phyloP scores from a whole-genome alignment of 2,888 invertebrate genomes.

The Melanargia galathea region DNA sequence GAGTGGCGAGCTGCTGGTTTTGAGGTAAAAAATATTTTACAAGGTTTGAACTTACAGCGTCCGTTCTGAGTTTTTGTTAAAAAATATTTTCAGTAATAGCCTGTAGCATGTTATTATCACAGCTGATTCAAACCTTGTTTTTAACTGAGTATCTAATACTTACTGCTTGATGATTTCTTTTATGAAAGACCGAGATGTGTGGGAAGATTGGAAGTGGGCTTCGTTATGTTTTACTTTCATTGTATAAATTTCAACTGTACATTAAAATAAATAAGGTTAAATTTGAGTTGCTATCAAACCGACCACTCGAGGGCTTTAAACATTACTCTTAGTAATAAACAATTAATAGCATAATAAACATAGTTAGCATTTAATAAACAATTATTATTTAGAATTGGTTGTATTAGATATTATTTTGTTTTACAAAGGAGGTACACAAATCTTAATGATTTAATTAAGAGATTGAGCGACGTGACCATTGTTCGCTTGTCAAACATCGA shows the following conservation, averaged over 20 bases:
- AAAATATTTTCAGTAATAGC: not conserved
- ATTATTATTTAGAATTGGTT: no score
- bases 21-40: constrained; percentile 14
- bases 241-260: no score
- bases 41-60: constrained; percentile 1
- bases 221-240: no score
- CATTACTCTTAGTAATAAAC: no score
- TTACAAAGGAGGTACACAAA: constrained; percentile 31
- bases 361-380: no score
- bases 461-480: constrained; percentile 37
- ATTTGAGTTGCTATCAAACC: no score
- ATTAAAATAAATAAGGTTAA: no score
- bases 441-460: constrained; percentile 38
- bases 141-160: not conserved
- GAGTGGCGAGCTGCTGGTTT: constrained; percentile 12
- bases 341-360: no score
- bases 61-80: not conserved
- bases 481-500: constrained; percentile 30
- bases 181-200: no score
- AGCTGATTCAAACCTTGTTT: not conserved
- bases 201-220: no score
- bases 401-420: constrained; percentile 13
- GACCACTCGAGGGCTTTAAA: no score
- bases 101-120: not conserved
- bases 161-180: no score